Conservation (phyloP, 2,113 vertebrate species). For the Pelmatolapia mariae region DNA sequence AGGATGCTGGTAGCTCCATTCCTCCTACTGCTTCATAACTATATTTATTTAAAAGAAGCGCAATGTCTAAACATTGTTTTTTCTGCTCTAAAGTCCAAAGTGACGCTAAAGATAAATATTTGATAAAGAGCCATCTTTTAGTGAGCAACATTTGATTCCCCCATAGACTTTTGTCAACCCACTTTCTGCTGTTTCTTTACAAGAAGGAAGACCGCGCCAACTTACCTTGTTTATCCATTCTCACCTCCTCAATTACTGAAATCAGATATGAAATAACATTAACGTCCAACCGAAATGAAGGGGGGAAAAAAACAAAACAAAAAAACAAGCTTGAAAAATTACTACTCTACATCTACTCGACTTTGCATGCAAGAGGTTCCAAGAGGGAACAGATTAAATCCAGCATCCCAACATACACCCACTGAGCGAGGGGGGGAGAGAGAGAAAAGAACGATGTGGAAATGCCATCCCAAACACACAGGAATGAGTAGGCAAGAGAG, state of each 20-base stretch:
- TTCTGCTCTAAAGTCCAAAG: neutral
- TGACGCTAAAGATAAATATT: conserved; percentile 7
- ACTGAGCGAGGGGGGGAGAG: neutral
- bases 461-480: conserved; percentile 30
- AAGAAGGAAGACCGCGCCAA: conserved; percentile 53
- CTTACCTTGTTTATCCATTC: conserved; percentile 74
- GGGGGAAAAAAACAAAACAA: neutral
- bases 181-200: conserved; percentile 27
- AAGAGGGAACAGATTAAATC: conserved; percentile 53
- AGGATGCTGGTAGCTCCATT: conserved; percentile 67
- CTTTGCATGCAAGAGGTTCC: conserved; percentile 48
- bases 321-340: neutral
- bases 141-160: neutral
- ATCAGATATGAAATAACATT: conserved; percentile 74
- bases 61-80: neutral
- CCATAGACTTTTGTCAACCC: neutral
- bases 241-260: conserved; percentile 73
- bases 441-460: neutral
- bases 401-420: conserved; percentile 68
- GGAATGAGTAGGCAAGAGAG: conserved; percentile 18
- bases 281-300: conserved; percentile 51
- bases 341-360: conserved; percentile 52
- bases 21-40: conserved; percentile 13
- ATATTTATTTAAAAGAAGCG: neutral
- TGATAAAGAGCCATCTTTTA: neutral